Conservation (phyloP, 1,140 invertebrate species). For the Panagrolaimus sp. region DNA sequence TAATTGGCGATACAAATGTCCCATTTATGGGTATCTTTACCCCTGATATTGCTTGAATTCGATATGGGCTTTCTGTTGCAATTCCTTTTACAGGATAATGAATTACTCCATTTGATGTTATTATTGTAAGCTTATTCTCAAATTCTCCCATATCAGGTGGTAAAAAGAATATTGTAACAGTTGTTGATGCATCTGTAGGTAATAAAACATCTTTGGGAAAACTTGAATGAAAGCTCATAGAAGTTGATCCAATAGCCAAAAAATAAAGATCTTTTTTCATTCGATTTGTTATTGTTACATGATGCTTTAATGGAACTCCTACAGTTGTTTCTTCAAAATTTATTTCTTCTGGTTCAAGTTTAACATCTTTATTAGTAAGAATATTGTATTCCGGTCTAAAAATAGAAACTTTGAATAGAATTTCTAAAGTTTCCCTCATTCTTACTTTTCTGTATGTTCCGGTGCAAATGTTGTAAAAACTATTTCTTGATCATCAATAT, state of each 20-base stretch:
- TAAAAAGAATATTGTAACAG: neutral
- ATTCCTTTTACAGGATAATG: constrained; percentile 67
- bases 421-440: too few species aligned
- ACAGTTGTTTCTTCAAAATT: neutral
- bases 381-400: too few species aligned
- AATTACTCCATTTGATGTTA: constrained; percentile 80
- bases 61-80: constrained; percentile 36
- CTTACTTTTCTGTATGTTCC: neutral
- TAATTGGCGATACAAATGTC: constrained; percentile 78
- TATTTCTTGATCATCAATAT: constrained; percentile 59
- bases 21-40: constrained; percentile 84
- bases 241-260: constrained; percentile 73
- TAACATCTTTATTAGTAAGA: neutral
- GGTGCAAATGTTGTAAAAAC: constrained; percentile 38
- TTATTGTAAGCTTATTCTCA: constrained; percentile 75
- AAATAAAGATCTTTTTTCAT: neutral
- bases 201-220: constrained; percentile 69
- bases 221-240: constrained; percentile 81
- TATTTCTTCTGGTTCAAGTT: neutral
- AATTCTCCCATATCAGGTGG: neutral
- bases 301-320: neutral
- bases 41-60: constrained; percentile 70
- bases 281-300: neutral
- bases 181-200: neutral
- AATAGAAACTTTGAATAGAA: too few species aligned